These are phyloP conservation scores for Euura lappo DNA, from an alignment of 1,140 invertebrate genomes.

Conservation along the genomic window DNA sequence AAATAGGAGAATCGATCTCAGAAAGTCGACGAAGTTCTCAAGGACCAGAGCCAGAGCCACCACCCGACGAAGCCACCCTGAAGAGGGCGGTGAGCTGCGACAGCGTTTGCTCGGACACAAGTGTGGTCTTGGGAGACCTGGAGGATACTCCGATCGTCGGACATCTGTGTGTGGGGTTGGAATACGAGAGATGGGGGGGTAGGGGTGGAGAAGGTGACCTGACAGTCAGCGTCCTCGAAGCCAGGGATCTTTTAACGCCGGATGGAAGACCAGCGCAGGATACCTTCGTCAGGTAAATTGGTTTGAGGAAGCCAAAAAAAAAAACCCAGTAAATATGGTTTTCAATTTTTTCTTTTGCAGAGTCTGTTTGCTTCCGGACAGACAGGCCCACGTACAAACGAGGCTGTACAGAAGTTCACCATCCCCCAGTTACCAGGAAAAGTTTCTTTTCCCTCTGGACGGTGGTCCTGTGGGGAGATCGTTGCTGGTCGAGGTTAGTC, in stretches of 20 bases:
- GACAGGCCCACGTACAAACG: slow-evolving; percentile 75
- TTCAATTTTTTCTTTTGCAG: slow-evolving; percentile 37
- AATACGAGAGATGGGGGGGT: slow-evolving; percentile 72
- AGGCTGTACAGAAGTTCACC: slow-evolving; percentile 71
- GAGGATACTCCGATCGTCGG: slow-evolving; percentile 75
- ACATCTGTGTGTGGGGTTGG: slow-evolving; percentile 77
- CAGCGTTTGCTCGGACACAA: slow-evolving; percentile 83
- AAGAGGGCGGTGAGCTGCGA: slow-evolving; percentile 80
- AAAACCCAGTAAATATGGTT: not conserved
- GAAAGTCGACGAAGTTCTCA: slow-evolving; percentile 42
- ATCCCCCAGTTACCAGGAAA: slow-evolving; percentile 76
- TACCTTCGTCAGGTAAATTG: slow-evolving; percentile 68
- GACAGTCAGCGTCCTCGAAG: slow-evolving; percentile 77
- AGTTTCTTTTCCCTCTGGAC: slow-evolving; percentile 74
- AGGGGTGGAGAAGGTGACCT: slow-evolving; percentile 70
- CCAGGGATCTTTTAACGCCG: slow-evolving; percentile 71
- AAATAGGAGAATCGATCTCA: slow-evolving; percentile 34
- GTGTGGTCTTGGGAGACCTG: slow-evolving; percentile 73
- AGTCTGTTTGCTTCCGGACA: slow-evolving; percentile 77
- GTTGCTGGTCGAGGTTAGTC: slow-evolving; percentile 49
- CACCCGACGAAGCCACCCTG: slow-evolving; percentile 51
- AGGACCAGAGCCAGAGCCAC: slow-evolving; percentile 48
- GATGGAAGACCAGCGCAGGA: slow-evolving; percentile 70
- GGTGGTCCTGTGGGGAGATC: slow-evolving; percentile 45
- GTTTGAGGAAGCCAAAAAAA: not conserved